A percentile compares a stretch with the other conserved stretches of the same genome.
Conservation (phyloP, 2,888 invertebrate species). For the Epicampocera succincta region DNA sequence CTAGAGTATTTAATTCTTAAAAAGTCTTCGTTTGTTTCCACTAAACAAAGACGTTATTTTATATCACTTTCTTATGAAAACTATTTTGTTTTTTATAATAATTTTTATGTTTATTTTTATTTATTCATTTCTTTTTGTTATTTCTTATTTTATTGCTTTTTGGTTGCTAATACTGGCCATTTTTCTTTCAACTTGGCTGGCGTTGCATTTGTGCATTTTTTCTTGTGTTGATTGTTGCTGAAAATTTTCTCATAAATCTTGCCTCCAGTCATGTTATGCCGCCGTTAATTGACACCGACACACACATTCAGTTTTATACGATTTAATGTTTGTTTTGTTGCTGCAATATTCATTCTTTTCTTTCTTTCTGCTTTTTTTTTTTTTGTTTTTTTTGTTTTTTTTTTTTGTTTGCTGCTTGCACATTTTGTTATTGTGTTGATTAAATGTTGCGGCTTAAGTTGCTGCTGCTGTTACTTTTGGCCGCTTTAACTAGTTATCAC, state of each 20-base stretch:
- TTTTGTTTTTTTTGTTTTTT: constrained; percentile 4
- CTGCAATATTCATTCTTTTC: constrained; percentile 11
- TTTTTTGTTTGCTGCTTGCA: constrained; percentile 7
- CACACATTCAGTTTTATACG: constrained; percentile 67
- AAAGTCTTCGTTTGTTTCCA: too few relatives aligned
- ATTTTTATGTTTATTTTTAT: too few relatives aligned
- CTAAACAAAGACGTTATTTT: too few relatives aligned
- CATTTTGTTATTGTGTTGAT: constrained; percentile 10
- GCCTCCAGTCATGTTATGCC: constrained; percentile 68
- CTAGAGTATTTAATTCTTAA: too few relatives aligned
- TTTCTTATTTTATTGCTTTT: constrained; percentile 23
- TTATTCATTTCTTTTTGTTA: too few relatives aligned
- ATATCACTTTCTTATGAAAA: too few relatives aligned
- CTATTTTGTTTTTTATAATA: too few relatives aligned
- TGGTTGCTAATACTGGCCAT: constrained; percentile 9
- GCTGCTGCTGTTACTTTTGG: constrained; percentile 29
- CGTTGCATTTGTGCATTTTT: constrained; percentile 6
- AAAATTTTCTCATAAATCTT: constrained; percentile 69
- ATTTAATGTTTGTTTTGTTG: constrained; percentile 52
- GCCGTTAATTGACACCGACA: constrained; percentile 72
- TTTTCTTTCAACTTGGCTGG: not conserved
- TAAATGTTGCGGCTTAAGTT: constrained; percentile 31
- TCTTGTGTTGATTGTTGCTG: constrained; percentile 50
- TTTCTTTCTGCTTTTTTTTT: constrained; percentile 11
- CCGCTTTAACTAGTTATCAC: constrained; percentile 66